phyloP scores from a whole-genome alignment of 2,888 invertebrate species.

The Podotricha telesiphe region DNA sequence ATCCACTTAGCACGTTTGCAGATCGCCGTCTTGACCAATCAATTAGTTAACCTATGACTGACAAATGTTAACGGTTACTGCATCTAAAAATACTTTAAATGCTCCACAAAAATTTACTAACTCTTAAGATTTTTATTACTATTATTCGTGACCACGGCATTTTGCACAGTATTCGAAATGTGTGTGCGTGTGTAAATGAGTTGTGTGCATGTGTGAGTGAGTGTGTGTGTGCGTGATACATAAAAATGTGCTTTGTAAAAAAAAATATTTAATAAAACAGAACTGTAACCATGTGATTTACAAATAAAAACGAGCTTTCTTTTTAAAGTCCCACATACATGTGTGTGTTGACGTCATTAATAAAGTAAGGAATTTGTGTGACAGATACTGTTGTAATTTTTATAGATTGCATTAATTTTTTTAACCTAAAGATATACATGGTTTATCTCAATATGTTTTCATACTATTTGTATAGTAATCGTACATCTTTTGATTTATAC shows the following conservation, averaged over 20 bases:
- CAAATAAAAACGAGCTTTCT: constrained; percentile 1
- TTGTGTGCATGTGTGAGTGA: too few species aligned
- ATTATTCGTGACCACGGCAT: not conserved
- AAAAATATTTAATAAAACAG: too few species aligned
- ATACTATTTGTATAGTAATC: too few species aligned
- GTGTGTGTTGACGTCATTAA: constrained; percentile 57
- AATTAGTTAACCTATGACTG: constrained; percentile 74
- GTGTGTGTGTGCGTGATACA: too few species aligned
- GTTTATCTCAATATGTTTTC: too few species aligned
- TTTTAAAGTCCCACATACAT: not conserved
- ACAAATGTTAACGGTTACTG: constrained; percentile 44
- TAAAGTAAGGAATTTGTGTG: constrained; percentile 61
- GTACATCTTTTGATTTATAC: too few species aligned
- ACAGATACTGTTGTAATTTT: constrained; percentile 72
- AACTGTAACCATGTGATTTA: not conserved
- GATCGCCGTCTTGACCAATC: constrained; percentile 76
- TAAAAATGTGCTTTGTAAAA: too few species aligned
- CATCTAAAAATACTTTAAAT: constrained; percentile 15
- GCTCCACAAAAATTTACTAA: not conserved
- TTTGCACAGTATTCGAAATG: too few species aligned
- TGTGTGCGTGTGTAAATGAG: too few species aligned
- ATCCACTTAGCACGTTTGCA: constrained; percentile 77
- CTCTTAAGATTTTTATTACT: not conserved
- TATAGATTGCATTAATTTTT: constrained; percentile 40
- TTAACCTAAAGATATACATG: too few species aligned